phyloP scores from a whole-genome alignment of 2,888 invertebrate species.

The Nycteola revayana region DNA sequence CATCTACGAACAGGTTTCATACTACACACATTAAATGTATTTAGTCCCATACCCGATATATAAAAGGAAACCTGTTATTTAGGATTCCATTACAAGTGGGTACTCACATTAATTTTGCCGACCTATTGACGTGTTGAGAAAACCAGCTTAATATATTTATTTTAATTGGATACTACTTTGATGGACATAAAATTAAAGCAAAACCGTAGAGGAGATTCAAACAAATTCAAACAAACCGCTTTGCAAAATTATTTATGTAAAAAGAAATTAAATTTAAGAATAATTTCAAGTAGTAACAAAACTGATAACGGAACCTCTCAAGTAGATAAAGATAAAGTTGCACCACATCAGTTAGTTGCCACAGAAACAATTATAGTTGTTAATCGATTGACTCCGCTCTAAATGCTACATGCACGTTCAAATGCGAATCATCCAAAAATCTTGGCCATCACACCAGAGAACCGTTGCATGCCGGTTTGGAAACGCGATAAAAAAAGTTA shows the following conservation, averaged over 20 bases:
- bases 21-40: constrained; percentile 9
- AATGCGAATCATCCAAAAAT: constrained; percentile 23
- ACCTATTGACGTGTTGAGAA: constrained; percentile 13
- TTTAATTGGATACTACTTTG: no score
- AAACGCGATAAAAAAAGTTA: constrained; percentile 23
- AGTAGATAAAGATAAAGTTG: no score
- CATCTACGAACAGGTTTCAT: constrained; percentile 14
- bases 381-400: constrained; percentile 7
- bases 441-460: constrained; percentile 18
- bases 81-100: constrained; percentile 9
- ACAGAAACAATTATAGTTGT: neutral
- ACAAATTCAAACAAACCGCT: no score
- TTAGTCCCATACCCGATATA: constrained; percentile 9
- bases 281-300: no score
- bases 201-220: no score
- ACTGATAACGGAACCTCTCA: no score
- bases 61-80: constrained; percentile 20
- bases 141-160: no score
- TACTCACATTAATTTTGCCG: constrained; percentile 12
- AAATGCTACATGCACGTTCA: constrained; percentile 8
- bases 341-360: no score
- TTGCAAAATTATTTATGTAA: no score
- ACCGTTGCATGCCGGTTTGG: constrained; percentile 21
- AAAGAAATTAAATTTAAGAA: no score
- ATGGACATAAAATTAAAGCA: no score